Base-by-base conservation (phyloP, 30 jellyfish, hydroid and myxozoan species). In the Cassiopea xamachana region DNA sequence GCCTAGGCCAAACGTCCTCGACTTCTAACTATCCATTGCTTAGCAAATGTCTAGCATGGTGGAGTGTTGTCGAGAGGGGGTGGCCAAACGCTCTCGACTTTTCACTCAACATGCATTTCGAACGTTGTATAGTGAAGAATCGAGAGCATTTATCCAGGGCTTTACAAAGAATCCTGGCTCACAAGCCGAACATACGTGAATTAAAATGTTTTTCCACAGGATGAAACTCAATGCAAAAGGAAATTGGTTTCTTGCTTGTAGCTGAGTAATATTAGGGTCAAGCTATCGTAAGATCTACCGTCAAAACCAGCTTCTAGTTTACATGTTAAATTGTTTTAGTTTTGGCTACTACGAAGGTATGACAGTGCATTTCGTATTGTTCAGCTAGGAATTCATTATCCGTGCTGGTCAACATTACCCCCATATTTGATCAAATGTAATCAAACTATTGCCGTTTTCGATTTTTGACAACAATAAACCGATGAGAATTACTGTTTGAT, bases 401-500 rank as follows among this genome's bases (percentile, higher is more conserved):
- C 39, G 58, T 43, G 50, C 55, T 3, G 80, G 47, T 43, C 3
- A 4, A 2, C 7, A 7, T 71, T 15, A 69, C 87, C 87, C 87
- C 87, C 73, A 55, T 3, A 48, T 12, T 55, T 19, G 74, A 27
- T 49, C 51, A 18, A 49, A 47, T 47, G 74, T 17, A 78, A 19
- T 49, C 87, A 19, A 75, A 39, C 15, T 60, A 6, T 17, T 50
- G 69, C 75, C 48, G 47, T 48, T 78, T 69, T n/a, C 75, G 74
- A 47, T 69, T 19, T 48, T 18, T 14, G 46, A 78, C 87, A 78
- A 78, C 87, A 78, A 78, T 64, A 17, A 27, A 55, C 80, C 50
- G 49, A 71, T 48, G 87, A 78, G 73, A 78, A 55, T 50, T 5
- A 6, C 71, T 78, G 71, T 78, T 78, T 78, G 74, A 78, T 60